These are phyloP conservation scores for Dinomys branickii DNA, from an alignment of 2,113 vertebrate genomes.

Conservation along the genomic window DNA sequence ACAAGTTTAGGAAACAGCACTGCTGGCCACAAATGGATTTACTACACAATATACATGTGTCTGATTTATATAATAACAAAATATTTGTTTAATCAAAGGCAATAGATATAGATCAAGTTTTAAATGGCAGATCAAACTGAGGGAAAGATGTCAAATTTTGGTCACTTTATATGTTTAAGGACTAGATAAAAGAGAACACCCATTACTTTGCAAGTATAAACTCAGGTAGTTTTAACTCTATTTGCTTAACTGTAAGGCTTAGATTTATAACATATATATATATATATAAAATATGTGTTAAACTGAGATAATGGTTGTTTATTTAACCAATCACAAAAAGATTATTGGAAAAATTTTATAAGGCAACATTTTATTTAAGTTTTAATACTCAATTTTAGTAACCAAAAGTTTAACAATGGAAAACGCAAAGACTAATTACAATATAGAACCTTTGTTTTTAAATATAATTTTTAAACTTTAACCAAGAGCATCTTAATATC, in stretches of 20 bases:
- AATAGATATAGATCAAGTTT: not conserved
- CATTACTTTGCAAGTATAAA: not conserved
- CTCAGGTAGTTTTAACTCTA: not conserved
- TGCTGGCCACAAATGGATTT: not conserved
- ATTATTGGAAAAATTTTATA: not conserved
- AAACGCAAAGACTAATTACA: not conserved
- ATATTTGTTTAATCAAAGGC: not conserved
- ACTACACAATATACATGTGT: not conserved
- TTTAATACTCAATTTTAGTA: not conserved
- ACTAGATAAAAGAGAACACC: not conserved
- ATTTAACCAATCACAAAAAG: not conserved
- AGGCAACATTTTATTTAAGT: not conserved
- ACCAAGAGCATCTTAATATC: not conserved
- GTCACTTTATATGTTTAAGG: not conserved
- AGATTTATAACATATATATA: not conserved
- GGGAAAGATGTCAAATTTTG: not conserved
- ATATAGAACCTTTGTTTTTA: not conserved
- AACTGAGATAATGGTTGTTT: not conserved
- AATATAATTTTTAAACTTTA: not conserved
- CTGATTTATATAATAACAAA: not conserved
- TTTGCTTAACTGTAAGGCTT: not conserved
- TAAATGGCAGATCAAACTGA: not conserved
- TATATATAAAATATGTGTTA: not conserved
- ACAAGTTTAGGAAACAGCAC: not conserved
- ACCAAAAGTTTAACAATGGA: not conserved